phyloP scores from a whole-genome alignment of 1,140 invertebrate species.

The Lasioglossum baleicum region DNA sequence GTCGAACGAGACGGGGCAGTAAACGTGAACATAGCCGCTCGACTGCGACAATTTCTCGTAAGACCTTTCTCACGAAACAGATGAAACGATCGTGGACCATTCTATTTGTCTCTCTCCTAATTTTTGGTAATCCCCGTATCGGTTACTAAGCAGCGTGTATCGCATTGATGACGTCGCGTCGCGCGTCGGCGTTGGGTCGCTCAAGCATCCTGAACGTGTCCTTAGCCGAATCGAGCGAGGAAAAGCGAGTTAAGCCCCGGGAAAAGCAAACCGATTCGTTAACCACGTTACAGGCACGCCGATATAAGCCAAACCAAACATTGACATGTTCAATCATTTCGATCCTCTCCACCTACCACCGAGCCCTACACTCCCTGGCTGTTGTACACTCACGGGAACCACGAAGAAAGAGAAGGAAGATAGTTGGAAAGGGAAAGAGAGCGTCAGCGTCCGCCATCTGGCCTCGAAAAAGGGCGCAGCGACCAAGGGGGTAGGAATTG shows the following conservation, averaged over 20 bases:
- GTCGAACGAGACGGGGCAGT: too few relatives aligned
- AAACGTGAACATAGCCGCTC: too few relatives aligned
- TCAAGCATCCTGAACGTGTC: neutral
- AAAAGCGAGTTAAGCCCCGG: constrained; percentile 41
- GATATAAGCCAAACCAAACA: constrained; percentile 77
- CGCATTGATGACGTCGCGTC: neutral
- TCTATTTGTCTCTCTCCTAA: neutral
- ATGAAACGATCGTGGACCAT: neutral
- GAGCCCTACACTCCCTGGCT: constrained; percentile 16
- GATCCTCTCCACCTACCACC: constrained; percentile 67
- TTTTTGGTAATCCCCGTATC: neutral
- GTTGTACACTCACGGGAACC: constrained; percentile 23
- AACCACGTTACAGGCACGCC: constrained; percentile 70
- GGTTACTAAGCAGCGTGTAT: neutral
- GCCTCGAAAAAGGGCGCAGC: constrained; percentile 57
- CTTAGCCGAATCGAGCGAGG: constrained; percentile 31
- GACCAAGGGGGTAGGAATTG: constrained; percentile 74
- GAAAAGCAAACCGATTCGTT: constrained; percentile 72
- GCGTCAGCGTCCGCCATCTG: constrained; percentile 74
- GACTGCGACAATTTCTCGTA: too few relatives aligned
- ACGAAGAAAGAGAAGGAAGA: neutral
- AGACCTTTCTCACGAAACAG: neutral
- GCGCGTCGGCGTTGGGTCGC: too few relatives aligned
- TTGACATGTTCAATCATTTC: constrained; percentile 80
- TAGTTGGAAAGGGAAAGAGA: neutral